These are phyloP conservation scores for Asbolus verrucosus DNA, from an alignment of 1,140 invertebrate species.

Conservation along the genomic window DNA sequence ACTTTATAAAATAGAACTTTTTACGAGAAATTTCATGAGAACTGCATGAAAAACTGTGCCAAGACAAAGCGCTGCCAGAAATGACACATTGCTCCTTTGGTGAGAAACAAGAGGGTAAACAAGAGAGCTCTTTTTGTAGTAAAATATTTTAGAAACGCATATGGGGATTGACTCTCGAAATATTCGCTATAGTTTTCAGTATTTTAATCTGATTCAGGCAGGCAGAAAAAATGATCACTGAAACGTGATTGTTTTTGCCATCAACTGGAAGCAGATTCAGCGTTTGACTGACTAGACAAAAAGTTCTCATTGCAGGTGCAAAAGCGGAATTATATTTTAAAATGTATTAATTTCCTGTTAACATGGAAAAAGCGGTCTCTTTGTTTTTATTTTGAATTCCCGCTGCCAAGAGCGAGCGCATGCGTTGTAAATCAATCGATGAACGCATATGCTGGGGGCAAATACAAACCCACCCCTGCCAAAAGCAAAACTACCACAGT, in stretches of 20 bases:
- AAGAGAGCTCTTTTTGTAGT: not conserved
- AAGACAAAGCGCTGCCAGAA: slow-evolving; percentile 15
- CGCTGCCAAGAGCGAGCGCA: slow-evolving; percentile 46
- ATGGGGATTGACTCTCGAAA: not conserved
- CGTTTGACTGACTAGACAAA: not conserved
- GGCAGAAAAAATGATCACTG: no score
- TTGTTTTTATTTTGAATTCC: slow-evolving; percentile 53
- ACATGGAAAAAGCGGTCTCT: not conserved
- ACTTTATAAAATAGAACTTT: slow-evolving; percentile 12
- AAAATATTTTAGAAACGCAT: slow-evolving; percentile 16
- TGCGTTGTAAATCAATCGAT: slow-evolving; percentile 52
- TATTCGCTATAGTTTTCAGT: no score
- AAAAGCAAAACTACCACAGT: slow-evolving; percentile 51
- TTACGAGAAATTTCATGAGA: not conserved
- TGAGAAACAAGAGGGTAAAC: slow-evolving; percentile 21
- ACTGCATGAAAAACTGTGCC: slow-evolving; percentile 13
- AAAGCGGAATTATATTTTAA: not conserved
- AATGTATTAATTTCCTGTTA: not conserved
- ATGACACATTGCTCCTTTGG: slow-evolving; percentile 24
- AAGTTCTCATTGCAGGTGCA: not conserved
- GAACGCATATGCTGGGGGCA: slow-evolving; percentile 51
- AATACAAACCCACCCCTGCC: slow-evolving; percentile 55
- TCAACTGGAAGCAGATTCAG: no score
- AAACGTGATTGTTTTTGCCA: not conserved
- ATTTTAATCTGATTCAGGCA: no score